Percentiles rank a stretch among this genome's conserved stretches.
Conservation (phyloP, 1,140 invertebrate genomes). For the Phthorimaea operculella region DNA sequence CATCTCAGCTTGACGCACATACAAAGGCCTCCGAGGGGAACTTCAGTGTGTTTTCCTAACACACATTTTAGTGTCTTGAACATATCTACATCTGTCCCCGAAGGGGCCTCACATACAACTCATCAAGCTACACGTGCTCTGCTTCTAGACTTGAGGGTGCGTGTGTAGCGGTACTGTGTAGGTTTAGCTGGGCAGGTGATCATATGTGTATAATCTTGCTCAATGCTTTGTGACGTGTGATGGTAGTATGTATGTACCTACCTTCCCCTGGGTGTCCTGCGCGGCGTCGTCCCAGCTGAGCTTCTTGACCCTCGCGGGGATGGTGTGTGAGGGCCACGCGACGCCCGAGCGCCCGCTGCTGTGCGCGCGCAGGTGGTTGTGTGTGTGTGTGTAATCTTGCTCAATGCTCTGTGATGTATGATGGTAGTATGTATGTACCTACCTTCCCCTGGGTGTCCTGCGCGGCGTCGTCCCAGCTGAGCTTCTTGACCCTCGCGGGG, state of each 20-base stretch:
- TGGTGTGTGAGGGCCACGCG: slow-evolving; percentile 70
- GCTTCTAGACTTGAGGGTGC: too few relatives aligned
- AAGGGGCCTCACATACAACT: too few relatives aligned
- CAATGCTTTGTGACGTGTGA: too few relatives aligned
- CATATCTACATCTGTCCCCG: too few relatives aligned
- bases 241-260: slow-evolving; percentile 8
- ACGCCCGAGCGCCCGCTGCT: slow-evolving; percentile 49
- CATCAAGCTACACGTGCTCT: too few relatives aligned
- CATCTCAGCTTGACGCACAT: too few relatives aligned
- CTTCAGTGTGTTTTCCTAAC: too few relatives aligned
- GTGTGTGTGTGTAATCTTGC: too few relatives aligned
- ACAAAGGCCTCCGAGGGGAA: too few relatives aligned
- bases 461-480: slow-evolving; percentile 73
- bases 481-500: slow-evolving; percentile 74
- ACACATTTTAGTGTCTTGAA: too few relatives aligned
- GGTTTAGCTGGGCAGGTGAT: slow-evolving; percentile 51
- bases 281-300: slow-evolving; percentile 74
- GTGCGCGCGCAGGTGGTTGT: slow-evolving; percentile 42
- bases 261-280: slow-evolving; percentile 9
- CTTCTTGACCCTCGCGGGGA: slow-evolving; percentile 75
- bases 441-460: slow-evolving; percentile 11
- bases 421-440: slow-evolving; percentile 2
- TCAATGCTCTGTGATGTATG: too few relatives aligned
- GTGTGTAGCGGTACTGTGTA: slow-evolving; percentile 26
- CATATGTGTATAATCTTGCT: too few relatives aligned